Base-by-base conservation (phyloP, 2,113 vertebrate species). In the Eurystomus gularis region DNA sequence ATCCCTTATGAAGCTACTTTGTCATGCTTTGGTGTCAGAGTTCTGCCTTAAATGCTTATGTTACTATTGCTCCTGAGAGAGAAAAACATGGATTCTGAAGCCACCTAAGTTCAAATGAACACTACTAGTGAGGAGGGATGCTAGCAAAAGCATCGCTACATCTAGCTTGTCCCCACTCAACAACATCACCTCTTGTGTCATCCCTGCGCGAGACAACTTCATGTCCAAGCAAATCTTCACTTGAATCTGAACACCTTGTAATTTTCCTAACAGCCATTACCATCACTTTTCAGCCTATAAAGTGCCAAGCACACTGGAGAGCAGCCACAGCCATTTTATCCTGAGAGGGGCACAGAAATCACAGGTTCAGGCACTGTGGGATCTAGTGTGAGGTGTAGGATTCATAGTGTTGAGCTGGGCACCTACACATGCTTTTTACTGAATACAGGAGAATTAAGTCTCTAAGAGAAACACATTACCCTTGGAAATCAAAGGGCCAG, bases 401-500 rank as follows among this genome's bases (percentile, higher is more conserved):
- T 33, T 42, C 37, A 11, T 8, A 33, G 10, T 11, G 10, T 18
- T 73, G 37, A 72, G 35, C 21, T 51, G 66, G 35, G 23, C 24
- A 52, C 1, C 16, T 57, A 25, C 4, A 6, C 5, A 15, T 0
- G 4, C 1, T 69, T 77, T 76, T 37, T 60, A 7, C 24, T 28
- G 24, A 77, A 72, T 48, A 24, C 1, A 3, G 33, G 15, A 52
- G 18, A 71, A 21, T 28, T 37, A 52, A 20, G 3, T 51, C 13
- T 18, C 17, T 0, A 1, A 64, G 9, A 16, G 29, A 92, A 83
- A 66, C 12, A 55, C 10, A 33, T 44, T 49, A 58, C 23, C 16
- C 13, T 26, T 25, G 25, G 14, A 84, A 94, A 81, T 33, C 25
- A 44, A 37, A 37, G 10, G 8, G 24, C 14, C 3, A 8, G 55